A percentile compares a stretch with the other conserved stretches of the same genome.
Evolutionary conservation across 2,888 invertebrate species (phyloP).

Genomic region (Drosophila hamatofila): DNA sequence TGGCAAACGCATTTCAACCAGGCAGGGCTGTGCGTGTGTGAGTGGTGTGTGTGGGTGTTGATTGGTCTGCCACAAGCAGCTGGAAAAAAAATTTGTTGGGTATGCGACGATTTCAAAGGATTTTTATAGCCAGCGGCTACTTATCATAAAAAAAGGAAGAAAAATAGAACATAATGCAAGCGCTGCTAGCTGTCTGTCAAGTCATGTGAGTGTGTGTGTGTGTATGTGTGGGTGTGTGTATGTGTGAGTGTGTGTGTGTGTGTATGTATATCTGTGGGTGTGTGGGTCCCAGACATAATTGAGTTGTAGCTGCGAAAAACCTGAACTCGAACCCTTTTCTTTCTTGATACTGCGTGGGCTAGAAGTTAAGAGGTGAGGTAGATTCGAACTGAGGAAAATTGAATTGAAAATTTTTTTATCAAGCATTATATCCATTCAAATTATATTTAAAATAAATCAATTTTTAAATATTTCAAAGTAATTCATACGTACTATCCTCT

Average conservation of each 20-base stretch:
- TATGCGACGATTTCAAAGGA: conserved; percentile 69
- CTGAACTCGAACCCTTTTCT: conserved; percentile 46
- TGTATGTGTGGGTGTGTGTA: conserved; percentile 42
- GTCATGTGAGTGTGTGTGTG: conserved; percentile 71
- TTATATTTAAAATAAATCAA: too few species aligned
- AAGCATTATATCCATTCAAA: too few species aligned
- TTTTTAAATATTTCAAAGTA: too few species aligned
- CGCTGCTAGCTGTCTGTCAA: conserved; percentile 69
- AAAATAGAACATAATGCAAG: conserved; percentile 61
- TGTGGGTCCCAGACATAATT: conserved; percentile 71
- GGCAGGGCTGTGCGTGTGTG: conserved; percentile 1
- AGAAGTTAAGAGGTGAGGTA: background rate
- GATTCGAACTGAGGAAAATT: background rate
- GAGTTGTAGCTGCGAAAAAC: conserved; percentile 66
- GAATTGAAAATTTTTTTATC: too few species aligned
- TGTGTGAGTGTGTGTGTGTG: conserved; percentile 28
- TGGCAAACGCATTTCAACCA: conserved; percentile 39
- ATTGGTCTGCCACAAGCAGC: conserved; percentile 69
- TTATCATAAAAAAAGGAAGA: conserved; percentile 67
- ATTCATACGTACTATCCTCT: too few species aligned
- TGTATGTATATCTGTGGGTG: conserved; percentile 34
- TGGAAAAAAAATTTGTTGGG: conserved; percentile 25
- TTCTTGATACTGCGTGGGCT: conserved; percentile 28
- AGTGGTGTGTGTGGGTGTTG: conserved; percentile 57
- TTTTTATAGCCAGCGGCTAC: conserved; percentile 81